These are phyloP conservation scores for Pammene fasciana DNA, from an alignment of 2,888 invertebrate genomes.

Conservation along the genomic window DNA sequence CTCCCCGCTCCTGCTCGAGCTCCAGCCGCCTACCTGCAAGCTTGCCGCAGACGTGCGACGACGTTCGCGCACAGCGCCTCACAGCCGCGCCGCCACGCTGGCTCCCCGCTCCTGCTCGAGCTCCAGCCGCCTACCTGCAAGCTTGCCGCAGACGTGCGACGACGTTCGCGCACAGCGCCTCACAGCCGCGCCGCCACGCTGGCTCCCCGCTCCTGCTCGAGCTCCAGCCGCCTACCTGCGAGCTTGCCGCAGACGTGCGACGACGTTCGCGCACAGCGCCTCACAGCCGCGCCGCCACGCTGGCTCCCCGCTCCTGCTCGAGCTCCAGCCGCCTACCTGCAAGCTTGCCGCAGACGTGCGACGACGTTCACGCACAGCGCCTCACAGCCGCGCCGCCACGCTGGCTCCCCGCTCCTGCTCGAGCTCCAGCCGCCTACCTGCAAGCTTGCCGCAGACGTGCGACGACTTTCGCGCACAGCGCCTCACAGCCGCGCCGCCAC, in stretches of 20 bases:
- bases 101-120: too few relatives aligned
- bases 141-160: constrained; percentile 17
- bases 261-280: constrained; percentile 19
- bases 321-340: not conserved
- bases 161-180: constrained; percentile 21
- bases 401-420: constrained; percentile 1
- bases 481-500: constrained; percentile 7
- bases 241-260: constrained; percentile 17
- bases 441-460: not conserved
- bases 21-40: too few relatives aligned
- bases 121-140: not conserved
- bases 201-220: constrained; percentile 3
- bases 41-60: too few relatives aligned
- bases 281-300: constrained; percentile 14
- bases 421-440: not conserved
- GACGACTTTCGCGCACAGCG: constrained; percentile 9
- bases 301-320: constrained; percentile 3
- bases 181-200: constrained; percentile 11
- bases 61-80: too few relatives aligned
- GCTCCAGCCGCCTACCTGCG: not conserved
- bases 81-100: too few relatives aligned
- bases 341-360: constrained; percentile 13
- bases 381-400: constrained; percentile 14
- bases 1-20: not conserved
- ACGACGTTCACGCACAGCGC: constrained; percentile 21